Evolutionary conservation across 2,888 invertebrate species (phyloP), one percentile per base, ranked within the genome.

Genomic region (Polia nebulosa): DNA sequence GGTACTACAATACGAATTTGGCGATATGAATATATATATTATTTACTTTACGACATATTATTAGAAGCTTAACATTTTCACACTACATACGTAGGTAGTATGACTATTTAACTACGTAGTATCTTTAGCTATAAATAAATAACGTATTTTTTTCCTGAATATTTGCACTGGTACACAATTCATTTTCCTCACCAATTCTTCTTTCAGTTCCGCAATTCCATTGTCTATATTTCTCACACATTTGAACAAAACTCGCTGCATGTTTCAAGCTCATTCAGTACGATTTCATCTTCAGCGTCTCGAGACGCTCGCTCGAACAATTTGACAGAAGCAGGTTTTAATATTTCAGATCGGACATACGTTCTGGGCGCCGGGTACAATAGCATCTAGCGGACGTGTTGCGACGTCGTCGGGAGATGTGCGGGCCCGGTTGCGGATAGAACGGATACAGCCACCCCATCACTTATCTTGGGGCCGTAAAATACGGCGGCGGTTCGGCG

Each of bases 291-390:
- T 63, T 52, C 11, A 49, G 17, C 36, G 17, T 58, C 58, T 66
- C 77, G 47, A 58, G 57, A 44, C 39, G 61, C 44, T 51, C 13
- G 52, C 73, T 41, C 52, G 73, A 63, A 74, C 60, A 69, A 55
- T 78, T 78, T 66, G 60, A 57, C 44, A 56, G 20, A 55, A 55
- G 63, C 49, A 69, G 62, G 57, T 60, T 80, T 80, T 81, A 81
- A 81, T 80, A 80, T 80, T 78, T 80, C 78, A 80, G 52, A 69
- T 78, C 67, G 78, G 72, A 63, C 73, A 60, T 57, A 73, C 73
- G 51, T 72, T 59, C 52, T 25, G 51, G 36, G 41, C 45, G 51
- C 36, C 51, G 13, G 41, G 32, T 32, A 57, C 41, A 51, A 65
- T 52, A 36, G 59, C 59, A 51, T 27, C 45, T 39, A 25, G 36